A percentile compares a stretch with the other conserved stretches of the same genome.
Evolutionary conservation across 2,113 vertebrate species (phyloP).

Genomic region (Poeciliopsis occidentalis): DNA sequence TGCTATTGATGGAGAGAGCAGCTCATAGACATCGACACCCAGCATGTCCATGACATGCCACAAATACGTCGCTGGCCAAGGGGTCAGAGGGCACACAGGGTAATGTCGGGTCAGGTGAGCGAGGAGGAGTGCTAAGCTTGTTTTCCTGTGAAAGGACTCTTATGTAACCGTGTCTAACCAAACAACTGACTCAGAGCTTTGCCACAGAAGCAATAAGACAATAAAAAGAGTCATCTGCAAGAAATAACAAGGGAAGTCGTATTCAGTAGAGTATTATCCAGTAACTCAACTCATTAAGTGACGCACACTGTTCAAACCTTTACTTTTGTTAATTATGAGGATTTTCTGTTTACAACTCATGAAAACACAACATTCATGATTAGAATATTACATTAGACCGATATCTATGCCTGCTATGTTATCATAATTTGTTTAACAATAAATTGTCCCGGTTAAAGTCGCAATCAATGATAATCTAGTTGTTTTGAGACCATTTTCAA

Average conservation of each 20-base stretch:
- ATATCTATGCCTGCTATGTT: no score
- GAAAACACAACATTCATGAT: not conserved
- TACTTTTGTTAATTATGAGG: not conserved
- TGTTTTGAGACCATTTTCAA: no score
- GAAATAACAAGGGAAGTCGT: not conserved
- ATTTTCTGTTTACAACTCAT: not conserved
- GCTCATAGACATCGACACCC: slow-evolving; percentile 3
- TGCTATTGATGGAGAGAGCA: not conserved
- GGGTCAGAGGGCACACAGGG: slow-evolving; percentile 50
- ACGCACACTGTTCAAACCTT: not conserved
- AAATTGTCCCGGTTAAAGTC: no score
- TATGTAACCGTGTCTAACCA: slow-evolving; percentile 41
- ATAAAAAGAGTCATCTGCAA: not conserved
- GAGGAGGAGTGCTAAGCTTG: slow-evolving; percentile 47
- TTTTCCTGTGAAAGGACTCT: slow-evolving; percentile 48
- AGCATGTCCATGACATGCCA: slow-evolving; percentile 20
- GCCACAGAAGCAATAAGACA: not conserved
- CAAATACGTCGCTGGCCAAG: slow-evolving; percentile 10
- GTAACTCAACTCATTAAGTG: not conserved
- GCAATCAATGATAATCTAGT: no score
- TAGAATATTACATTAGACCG: not conserved
- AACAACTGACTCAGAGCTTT: slow-evolving; percentile 12
- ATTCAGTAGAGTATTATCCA: not conserved
- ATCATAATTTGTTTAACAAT: no score
- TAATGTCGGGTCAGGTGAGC: slow-evolving; percentile 70